Conservation (phyloP, 2,888 invertebrate species). For the Orthonevra nobilis region DNA sequence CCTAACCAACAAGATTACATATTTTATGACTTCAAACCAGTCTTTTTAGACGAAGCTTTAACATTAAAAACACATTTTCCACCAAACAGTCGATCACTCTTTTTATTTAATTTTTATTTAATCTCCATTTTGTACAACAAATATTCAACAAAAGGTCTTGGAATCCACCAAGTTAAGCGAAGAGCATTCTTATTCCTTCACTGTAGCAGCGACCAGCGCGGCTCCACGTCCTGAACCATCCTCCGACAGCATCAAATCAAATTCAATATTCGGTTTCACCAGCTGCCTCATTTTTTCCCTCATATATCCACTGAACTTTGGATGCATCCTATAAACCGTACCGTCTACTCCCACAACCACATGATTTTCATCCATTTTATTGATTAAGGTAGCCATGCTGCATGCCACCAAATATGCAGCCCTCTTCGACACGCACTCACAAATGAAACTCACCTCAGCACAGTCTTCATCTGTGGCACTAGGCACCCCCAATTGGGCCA, state of each 20-base stretch:
- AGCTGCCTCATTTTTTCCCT: conserved; percentile 90
- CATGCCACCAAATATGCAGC: conserved; percentile 96
- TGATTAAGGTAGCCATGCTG: conserved; percentile 91
- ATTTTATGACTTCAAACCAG: no score
- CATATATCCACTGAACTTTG: conserved; percentile 96
- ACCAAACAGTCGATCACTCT: no score
- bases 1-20: no score
- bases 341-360: conserved; percentile 98
- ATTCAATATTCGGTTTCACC: conserved; percentile 87
- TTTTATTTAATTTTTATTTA: no score
- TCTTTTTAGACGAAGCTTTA: no score
- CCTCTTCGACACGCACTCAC: conserved; percentile 92
- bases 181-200: conserved; percentile 4
- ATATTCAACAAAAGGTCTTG: no score
- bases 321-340: conserved; percentile 97
- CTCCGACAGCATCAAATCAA: conserved; percentile 95
- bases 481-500: conserved; percentile 84
- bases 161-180: no score
- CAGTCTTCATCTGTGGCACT: conserved; percentile 93
- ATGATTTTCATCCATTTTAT: conserved; percentile 92
- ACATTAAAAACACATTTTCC: no score
- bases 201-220: conserved; percentile 93
- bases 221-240: conserved; percentile 97
- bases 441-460: conserved; percentile 93
- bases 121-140: no score